phyloP scores from a whole-genome alignment of 2,113 vertebrate species.

The Catharus bicknelli region DNA sequence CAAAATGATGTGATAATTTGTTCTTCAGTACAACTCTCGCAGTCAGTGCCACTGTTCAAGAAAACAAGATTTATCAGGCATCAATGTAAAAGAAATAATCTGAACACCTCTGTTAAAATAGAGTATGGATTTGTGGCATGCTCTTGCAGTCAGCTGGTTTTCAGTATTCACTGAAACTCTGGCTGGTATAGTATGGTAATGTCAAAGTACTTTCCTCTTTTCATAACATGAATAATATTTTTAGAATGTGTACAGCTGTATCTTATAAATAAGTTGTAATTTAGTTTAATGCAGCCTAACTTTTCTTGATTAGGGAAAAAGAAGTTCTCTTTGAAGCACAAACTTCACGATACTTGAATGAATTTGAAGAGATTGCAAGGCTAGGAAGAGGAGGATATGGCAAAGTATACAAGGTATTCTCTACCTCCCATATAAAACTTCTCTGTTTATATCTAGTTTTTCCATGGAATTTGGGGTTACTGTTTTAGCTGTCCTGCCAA shows the following conservation, averaged over 20 bases:
- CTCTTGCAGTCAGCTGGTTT: neutral
- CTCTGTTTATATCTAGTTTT: neutral
- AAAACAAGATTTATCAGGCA: neutral
- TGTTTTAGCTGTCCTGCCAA: neutral
- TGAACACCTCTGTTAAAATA: neutral
- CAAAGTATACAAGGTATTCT: conserved; percentile 90
- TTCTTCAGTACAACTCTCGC: neutral
- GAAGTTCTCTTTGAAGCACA: conserved; percentile 89
- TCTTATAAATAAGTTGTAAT: neutral
- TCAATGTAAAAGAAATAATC: neutral
- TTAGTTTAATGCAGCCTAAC: neutral
- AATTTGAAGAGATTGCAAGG: conserved; percentile 89
- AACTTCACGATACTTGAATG: conserved; percentile 92
- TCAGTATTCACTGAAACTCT: neutral
- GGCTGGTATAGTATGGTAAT: neutral
- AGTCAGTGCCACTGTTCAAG: neutral
- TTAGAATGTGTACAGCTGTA: neutral
- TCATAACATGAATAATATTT: neutral
- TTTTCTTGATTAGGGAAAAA: conserved; percentile 74
- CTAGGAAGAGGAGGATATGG: conserved; percentile 95
- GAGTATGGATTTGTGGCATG: neutral
- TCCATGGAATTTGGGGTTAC: neutral
- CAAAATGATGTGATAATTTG: neutral
- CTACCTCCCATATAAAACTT: neutral
- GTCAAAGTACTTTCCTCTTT: neutral